Conservation (phyloP, 2,113 vertebrate species). For the Nothocercus nigrocapillus region DNA sequence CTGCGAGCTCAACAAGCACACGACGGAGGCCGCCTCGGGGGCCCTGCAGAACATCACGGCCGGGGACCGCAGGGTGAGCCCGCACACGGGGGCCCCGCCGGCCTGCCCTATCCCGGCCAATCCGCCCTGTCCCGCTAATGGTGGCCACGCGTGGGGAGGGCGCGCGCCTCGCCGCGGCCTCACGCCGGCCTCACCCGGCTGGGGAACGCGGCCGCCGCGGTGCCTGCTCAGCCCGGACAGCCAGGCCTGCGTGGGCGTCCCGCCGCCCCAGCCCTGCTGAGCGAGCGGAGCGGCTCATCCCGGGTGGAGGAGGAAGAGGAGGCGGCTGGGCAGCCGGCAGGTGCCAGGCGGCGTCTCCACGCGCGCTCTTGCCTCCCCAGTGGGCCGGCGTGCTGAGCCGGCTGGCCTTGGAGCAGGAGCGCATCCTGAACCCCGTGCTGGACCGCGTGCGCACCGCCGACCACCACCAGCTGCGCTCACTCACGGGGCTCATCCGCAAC, state of each 20-base stretch:
- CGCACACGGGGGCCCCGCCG: accelerated
- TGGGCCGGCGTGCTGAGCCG: constrained; percentile 89
- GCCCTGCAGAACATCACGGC: constrained; percentile 95
- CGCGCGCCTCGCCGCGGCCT: background rate
- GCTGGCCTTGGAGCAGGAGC: constrained; percentile 91
- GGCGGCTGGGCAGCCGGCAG: accelerated
- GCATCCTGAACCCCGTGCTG: constrained; percentile 89
- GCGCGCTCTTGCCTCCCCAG: constrained; percentile 52
- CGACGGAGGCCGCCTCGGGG: constrained; percentile 86
- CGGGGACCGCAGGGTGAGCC: constrained; percentile 87
- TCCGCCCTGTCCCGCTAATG: accelerated
- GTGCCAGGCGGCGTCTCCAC: background rate
- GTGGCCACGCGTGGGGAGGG: accelerated
- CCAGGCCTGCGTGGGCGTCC: background rate
- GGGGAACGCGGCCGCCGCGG: accelerated
- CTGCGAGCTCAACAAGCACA: constrained; percentile 83
- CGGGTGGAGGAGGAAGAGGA: background rate
- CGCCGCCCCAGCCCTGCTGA: accelerated
- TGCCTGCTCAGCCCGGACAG: background rate
- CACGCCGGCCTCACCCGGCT: background rate
- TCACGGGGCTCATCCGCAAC: constrained; percentile 92
- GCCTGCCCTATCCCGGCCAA: too few relatives aligned
- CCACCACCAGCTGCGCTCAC: constrained; percentile 86
- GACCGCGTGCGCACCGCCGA: constrained; percentile 86
- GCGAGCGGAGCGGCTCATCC: background rate